These are phyloP conservation scores for Enchytraeus crypticus DNA, from an alignment of 2,888 invertebrate species.

Conservation along the genomic window DNA sequence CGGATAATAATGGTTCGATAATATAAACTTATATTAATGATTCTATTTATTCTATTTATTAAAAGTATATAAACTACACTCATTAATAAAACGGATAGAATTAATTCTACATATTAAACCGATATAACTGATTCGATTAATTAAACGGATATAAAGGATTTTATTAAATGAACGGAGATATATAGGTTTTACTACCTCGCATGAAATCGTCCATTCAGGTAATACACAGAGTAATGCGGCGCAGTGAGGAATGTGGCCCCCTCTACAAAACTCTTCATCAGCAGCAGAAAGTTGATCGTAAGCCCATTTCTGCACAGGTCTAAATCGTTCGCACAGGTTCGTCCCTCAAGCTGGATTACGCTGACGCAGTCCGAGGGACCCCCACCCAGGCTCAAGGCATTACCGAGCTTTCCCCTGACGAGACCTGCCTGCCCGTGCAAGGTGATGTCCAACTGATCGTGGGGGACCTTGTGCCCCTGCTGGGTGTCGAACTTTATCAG, in stretches of 20 bases:
- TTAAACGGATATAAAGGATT: too few species aligned
- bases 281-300: slow-evolving; percentile 14
- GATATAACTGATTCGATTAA: too few species aligned
- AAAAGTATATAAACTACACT: too few species aligned
- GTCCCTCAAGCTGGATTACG: slow-evolving; percentile 32
- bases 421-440: slow-evolving; percentile 36
- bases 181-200: slow-evolving; percentile 16
- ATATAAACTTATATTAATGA: too few species aligned
- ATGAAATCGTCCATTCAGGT: slow-evolving; percentile 28
- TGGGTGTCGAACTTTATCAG: background rate
- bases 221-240: slow-evolving; percentile 38
- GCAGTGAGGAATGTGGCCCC: slow-evolving; percentile 34
- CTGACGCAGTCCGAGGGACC: slow-evolving; percentile 36
- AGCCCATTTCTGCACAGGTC: slow-evolving; percentile 24
- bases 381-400: slow-evolving; percentile 34
- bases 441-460: slow-evolving; percentile 31
- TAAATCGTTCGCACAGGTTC: slow-evolving; percentile 36
- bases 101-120: too few species aligned
- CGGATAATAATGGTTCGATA: too few species aligned
- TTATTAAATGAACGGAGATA: too few species aligned
- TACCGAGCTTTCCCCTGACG: slow-evolving; percentile 34
- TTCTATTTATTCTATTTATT: too few species aligned
- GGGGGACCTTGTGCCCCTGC: background rate
- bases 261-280: slow-evolving; percentile 16
- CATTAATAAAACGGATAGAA: too few species aligned